Conservation (phyloP, 2,888 invertebrate genomes). For the Choreutis nemorana region DNA sequence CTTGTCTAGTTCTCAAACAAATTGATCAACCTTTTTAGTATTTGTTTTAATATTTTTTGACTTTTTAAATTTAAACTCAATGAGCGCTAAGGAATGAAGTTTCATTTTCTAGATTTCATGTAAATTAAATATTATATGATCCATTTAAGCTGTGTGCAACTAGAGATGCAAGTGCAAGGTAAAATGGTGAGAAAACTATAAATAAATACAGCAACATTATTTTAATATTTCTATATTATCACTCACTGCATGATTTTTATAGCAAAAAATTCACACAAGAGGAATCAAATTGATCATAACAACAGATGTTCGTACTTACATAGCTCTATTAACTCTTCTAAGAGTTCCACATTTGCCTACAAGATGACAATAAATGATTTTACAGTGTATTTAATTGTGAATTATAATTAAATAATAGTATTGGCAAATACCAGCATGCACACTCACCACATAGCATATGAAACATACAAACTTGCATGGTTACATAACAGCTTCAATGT, state of each 20-base stretch:
- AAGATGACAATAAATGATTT: slow-evolving; percentile 26
- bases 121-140: too few relatives aligned
- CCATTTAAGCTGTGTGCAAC: too few relatives aligned
- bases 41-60: too few relatives aligned
- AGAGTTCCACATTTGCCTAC: slow-evolving; percentile 5
- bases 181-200: too few relatives aligned
- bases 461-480: slow-evolving; percentile 27
- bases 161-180: too few relatives aligned
- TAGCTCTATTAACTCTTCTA: slow-evolving; percentile 6
- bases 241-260: slow-evolving; percentile 48
- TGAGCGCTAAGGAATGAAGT: too few relatives aligned
- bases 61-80: too few relatives aligned
- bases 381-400: slow-evolving; percentile 24
- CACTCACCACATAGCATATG: slow-evolving; percentile 28
- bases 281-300: slow-evolving; percentile 11
- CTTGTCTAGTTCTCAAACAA: too few relatives aligned
- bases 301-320: slow-evolving; percentile 4
- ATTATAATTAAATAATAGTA: slow-evolving; percentile 23
- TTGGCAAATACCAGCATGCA: slow-evolving; percentile 19
- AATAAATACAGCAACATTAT: slow-evolving; percentile 23
- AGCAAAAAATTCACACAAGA: slow-evolving; percentile 49
- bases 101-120: too few relatives aligned
- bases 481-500: slow-evolving; percentile 46
- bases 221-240: slow-evolving; percentile 41
- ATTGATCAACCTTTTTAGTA: too few relatives aligned